Conservation (phyloP, 2,797 vertebrate genomes). For the Helostoma temminkii region DNA sequence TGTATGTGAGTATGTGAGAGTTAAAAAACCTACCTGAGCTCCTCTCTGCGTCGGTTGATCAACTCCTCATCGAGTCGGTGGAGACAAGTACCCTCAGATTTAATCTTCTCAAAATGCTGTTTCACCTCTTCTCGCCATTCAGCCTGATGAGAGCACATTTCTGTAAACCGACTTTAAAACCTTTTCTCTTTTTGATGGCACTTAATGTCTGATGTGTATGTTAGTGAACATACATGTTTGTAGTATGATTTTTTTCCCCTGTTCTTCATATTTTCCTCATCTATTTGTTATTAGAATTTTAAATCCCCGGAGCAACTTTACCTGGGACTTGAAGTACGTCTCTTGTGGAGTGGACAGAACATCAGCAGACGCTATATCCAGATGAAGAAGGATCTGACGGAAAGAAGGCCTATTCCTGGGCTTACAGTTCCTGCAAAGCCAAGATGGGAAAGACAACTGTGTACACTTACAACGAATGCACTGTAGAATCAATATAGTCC, state of each 20-base stretch:
- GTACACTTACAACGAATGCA: conserved; percentile 40
- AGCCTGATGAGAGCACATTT: conserved; percentile 82
- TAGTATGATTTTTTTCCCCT: background rate
- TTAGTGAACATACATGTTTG: background rate
- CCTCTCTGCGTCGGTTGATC: conserved; percentile 93
- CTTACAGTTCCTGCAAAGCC: conserved; percentile 92
- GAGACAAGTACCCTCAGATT: conserved; percentile 95
- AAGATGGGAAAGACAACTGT: conserved; percentile 54
- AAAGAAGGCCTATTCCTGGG: conserved; percentile 95
- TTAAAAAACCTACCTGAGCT: conserved; percentile 88
- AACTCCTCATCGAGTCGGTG: conserved; percentile 95
- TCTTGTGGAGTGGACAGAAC: conserved; percentile 96
- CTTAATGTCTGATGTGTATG: conserved; percentile 17
- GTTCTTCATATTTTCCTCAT: background rate
- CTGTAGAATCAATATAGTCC: conserved; percentile 52
- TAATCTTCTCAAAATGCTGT: conserved; percentile 98
- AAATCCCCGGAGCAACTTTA: conserved; percentile 46
- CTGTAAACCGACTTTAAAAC: conserved; percentile 52
- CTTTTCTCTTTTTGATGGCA: conserved; percentile 1
- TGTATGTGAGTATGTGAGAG: background rate
- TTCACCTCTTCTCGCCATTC: conserved; percentile 96
- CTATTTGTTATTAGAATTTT: background rate
- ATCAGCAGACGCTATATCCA: conserved; percentile 96
- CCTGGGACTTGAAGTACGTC: conserved; percentile 98
- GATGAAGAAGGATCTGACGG: conserved; percentile 95